Evolutionary conservation across 2,888 invertebrate genomes (phyloP).

Genomic region (Xanthia togata): DNA sequence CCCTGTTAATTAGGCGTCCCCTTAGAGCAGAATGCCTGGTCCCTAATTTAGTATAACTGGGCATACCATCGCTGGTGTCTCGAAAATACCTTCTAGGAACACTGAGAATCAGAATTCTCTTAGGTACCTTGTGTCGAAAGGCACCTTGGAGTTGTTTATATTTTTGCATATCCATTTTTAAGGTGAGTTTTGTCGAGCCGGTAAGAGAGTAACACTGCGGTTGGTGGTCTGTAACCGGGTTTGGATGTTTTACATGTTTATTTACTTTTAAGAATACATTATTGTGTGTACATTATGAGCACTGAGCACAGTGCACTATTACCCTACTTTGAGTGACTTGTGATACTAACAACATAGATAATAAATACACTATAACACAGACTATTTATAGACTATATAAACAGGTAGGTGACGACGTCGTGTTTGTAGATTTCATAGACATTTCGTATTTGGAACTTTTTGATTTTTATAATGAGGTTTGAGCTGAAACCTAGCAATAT

Average conservation of each 20-base stretch:
- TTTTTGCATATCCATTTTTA: constrained; percentile 74
- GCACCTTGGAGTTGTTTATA: constrained; percentile 59
- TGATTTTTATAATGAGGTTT: constrained; percentile 7
- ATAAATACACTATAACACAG: no score
- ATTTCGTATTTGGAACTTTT: constrained; percentile 37
- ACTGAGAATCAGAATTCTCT: constrained; percentile 78
- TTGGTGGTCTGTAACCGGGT: neutral
- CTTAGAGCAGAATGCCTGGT: constrained; percentile 79
- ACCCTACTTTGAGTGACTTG: constrained; percentile 4
- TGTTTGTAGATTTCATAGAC: constrained; percentile 38
- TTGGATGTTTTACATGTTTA: constrained; percentile 39
- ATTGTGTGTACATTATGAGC: constrained; percentile 61
- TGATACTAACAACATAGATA: neutral
- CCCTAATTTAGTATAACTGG: constrained; percentile 74
- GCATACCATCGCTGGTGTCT: constrained; percentile 79
- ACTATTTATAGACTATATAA: no score
- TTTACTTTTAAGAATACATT: constrained; percentile 18
- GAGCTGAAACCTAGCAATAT: neutral
- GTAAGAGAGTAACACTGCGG: constrained; percentile 63
- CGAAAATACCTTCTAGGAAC: constrained; percentile 75
- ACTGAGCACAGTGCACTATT: no score
- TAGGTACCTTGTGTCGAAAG: constrained; percentile 76
- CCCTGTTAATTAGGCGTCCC: constrained; percentile 72
- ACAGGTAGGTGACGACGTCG: neutral
- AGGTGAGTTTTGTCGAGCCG: constrained; percentile 64